Evolutionary conservation across 2,888 invertebrate species (phyloP).

Genomic region (Prosopocoilus inquinatus): DNA sequence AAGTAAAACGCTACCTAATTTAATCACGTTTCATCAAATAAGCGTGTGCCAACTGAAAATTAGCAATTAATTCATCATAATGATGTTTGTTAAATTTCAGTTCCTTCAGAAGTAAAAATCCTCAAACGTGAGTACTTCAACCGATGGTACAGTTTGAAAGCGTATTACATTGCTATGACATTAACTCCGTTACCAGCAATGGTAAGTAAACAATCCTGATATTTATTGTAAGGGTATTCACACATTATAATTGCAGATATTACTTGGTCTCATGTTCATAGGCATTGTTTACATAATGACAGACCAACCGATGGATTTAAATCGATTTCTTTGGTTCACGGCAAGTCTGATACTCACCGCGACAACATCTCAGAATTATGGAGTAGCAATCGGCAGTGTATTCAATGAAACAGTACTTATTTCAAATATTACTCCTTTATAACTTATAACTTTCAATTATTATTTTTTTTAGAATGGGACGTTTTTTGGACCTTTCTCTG

Average conservation of each 20-base stretch:
- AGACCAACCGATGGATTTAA: constrained; percentile 16
- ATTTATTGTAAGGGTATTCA: constrained; percentile 37
- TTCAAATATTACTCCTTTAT: background rate
- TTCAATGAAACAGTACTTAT: constrained; percentile 7
- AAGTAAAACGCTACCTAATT: background rate
- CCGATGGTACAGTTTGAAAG: constrained; percentile 72
- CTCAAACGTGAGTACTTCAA: constrained; percentile 76
- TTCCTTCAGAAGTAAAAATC: constrained; percentile 69
- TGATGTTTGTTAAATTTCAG: constrained; percentile 50
- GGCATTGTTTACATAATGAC: constrained; percentile 10
- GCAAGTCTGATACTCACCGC: constrained; percentile 4
- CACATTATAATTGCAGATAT: constrained; percentile 47
- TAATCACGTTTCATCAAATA: background rate
- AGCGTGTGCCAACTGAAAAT: background rate
- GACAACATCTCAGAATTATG: constrained; percentile 10
- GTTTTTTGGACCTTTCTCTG: constrained; percentile 57
- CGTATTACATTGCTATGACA: constrained; percentile 69
- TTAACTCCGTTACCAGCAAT: constrained; percentile 66
- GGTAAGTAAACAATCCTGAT: constrained; percentile 47
- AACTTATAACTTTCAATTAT: background rate
- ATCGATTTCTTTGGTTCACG: constrained; percentile 8
- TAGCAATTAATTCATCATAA: background rate
- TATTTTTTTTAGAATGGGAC: constrained; percentile 57
- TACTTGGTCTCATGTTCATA: constrained; percentile 52
- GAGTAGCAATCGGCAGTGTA: constrained; percentile 6